phyloP scores from a whole-genome alignment of 1,140 invertebrate genomes.

The Neotoxoptera formosana region DNA sequence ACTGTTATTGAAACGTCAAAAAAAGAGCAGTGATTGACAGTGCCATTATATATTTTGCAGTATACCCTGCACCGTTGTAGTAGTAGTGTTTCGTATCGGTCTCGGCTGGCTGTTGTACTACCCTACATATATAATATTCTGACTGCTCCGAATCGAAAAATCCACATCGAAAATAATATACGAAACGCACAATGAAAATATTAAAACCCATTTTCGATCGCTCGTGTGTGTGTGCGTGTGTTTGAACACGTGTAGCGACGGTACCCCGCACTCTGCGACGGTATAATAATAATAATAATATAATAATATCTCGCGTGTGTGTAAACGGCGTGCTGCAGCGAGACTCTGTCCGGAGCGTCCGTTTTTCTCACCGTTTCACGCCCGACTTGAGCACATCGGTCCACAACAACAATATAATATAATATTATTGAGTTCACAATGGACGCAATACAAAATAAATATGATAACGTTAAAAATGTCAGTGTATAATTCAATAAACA shows the following conservation, averaged over 20 bases:
- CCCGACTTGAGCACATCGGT: neutral
- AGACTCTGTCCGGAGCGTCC: neutral
- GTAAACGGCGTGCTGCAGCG: neutral
- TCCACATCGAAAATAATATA: neutral
- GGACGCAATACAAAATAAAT: neutral
- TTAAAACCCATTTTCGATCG: neutral
- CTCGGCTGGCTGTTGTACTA: neutral
- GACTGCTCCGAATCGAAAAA: neutral
- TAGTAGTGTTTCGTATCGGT: neutral
- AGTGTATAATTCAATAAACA: neutral
- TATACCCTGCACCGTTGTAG: neutral
- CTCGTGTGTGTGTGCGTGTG: neutral
- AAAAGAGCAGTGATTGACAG: constrained; percentile 45
- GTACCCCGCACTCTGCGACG: neutral
- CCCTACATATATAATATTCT: neutral
- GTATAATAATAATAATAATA: no score
- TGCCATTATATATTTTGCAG: neutral
- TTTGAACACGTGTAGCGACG: neutral
- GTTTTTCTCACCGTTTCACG: constrained; percentile 12
- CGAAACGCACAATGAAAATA: neutral
- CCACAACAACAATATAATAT: neutral
- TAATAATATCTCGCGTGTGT: neutral
- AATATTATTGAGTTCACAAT: neutral
- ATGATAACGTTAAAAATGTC: neutral
- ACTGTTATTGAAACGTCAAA: constrained; percentile 48